Percentiles rank a stretch among this genome's conserved stretches.
Evolutionary conservation across 2,113 vertebrate species (phyloP).

Genomic region (Pseudorectes ferrugineus): DNA sequence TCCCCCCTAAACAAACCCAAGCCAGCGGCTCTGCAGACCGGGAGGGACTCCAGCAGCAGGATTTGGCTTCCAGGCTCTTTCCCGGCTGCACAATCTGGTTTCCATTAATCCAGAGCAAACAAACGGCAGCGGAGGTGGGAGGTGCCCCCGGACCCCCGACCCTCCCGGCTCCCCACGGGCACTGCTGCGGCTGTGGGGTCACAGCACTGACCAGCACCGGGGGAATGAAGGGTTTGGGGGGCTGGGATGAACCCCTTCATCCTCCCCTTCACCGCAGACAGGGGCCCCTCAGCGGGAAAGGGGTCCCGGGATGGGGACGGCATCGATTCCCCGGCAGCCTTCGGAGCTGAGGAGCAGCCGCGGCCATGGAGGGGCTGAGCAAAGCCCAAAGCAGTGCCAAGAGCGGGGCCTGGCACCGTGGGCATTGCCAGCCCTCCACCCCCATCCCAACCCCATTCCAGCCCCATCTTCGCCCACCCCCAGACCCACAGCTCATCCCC

Average conservation of each 20-base stretch:
- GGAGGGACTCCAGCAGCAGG: not conserved
- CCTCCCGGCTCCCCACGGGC: accelerated
- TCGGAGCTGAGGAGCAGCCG: accelerated
- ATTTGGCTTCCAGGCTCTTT: not conserved
- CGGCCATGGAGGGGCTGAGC: accelerated
- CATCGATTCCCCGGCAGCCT: accelerated
- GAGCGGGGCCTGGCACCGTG: not conserved
- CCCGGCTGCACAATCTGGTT: not conserved
- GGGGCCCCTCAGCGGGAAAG: not conserved
- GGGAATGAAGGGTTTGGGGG: not conserved
- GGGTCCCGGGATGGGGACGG: not conserved
- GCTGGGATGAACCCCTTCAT: not conserved
- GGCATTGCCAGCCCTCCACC: not conserved
- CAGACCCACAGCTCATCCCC: accelerated
- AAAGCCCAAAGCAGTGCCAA: not conserved
- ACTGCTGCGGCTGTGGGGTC: not conserved
- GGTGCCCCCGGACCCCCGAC: not conserved
- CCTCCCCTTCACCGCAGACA: not conserved
- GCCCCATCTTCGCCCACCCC: not conserved
- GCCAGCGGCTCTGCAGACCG: not conserved
- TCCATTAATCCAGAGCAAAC: constrained; percentile 2
- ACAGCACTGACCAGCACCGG: accelerated
- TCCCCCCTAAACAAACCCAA: not conserved
- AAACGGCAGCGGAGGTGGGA: not conserved
- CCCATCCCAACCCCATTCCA: not conserved